Percentiles rank a stretch among this genome's conserved stretches.
These are phyloP conservation scores for Peromyscus aztecus DNA, from an alignment of 2,797 vertebrate genomes.

Conservation along the genomic window DNA sequence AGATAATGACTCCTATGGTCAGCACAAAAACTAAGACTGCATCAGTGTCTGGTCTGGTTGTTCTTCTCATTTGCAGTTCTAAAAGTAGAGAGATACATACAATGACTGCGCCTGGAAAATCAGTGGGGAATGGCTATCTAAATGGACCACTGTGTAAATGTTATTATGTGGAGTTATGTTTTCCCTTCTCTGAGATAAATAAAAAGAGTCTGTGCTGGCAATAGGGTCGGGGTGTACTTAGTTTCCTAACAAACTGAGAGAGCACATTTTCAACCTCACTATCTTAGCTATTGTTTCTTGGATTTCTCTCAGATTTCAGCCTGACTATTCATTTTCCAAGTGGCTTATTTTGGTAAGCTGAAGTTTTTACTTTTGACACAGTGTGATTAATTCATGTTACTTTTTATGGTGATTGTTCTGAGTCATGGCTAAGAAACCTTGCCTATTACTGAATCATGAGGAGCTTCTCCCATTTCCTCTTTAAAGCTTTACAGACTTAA, in stretches of 20 bases:
- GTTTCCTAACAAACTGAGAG: slow-evolving; percentile 34
- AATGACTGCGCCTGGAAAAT: slow-evolving; percentile 33
- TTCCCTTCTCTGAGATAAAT: slow-evolving; percentile 47
- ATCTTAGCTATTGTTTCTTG: background rate
- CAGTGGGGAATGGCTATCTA: slow-evolving; percentile 13
- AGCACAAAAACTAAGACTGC: slow-evolving; percentile 81
- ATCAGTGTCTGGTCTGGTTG: slow-evolving; percentile 55
- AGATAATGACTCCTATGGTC: slow-evolving; percentile 78
- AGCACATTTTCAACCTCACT: slow-evolving; percentile 29
- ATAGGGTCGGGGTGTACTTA: background rate
- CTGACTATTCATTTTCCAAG: slow-evolving; percentile 43
- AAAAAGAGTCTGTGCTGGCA: background rate
- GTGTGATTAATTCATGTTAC: slow-evolving; percentile 44
- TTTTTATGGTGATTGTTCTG: slow-evolving; percentile 60
- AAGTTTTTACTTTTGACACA: slow-evolving; percentile 65
- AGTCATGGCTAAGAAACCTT: slow-evolving; percentile 53
- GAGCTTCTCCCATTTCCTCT: slow-evolving; percentile 2
- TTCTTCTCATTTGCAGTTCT: slow-evolving; percentile 73
- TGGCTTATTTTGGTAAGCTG: slow-evolving; percentile 43
- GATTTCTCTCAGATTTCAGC: slow-evolving; percentile 16
- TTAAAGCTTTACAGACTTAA: slow-evolving; percentile 21
- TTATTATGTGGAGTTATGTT: background rate
- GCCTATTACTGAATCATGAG: slow-evolving; percentile 47
- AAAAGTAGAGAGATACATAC: slow-evolving; percentile 60
- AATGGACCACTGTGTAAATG: background rate